phyloP scores from a whole-genome alignment of 2,888 invertebrate species.

The Parelbella ahira region DNA sequence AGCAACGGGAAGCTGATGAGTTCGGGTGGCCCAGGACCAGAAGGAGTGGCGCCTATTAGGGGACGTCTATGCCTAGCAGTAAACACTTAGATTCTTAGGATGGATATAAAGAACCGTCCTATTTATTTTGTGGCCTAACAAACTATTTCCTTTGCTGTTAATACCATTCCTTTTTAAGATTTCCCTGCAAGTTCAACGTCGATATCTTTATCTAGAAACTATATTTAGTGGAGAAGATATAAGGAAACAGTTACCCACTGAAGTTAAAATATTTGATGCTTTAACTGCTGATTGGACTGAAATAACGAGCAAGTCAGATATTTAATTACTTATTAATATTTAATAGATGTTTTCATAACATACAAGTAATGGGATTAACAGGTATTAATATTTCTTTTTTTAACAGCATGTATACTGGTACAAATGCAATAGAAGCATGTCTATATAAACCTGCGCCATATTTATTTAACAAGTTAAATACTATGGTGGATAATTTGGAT shows the following conservation, averaged over 20 bases:
- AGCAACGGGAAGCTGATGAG: too few relatives aligned
- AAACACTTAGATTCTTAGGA: too few relatives aligned
- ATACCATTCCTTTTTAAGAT: slow-evolving; percentile 46
- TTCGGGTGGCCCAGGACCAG: too few relatives aligned
- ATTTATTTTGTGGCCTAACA: too few relatives aligned
- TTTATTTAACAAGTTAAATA: slow-evolving; percentile 84
- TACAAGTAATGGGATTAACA: too few relatives aligned
- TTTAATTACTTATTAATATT: not conserved
- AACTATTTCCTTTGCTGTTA: too few relatives aligned
- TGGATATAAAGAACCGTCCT: too few relatives aligned
- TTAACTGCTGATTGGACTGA: slow-evolving; percentile 86
- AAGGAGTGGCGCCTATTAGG: too few relatives aligned
- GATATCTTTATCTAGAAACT: slow-evolving; percentile 93
- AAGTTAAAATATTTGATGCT: slow-evolving; percentile 86
- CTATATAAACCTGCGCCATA: slow-evolving; percentile 81
- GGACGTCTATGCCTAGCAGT: too few relatives aligned
- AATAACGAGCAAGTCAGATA: slow-evolving; percentile 79
- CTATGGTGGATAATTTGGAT: slow-evolving; percentile 88
- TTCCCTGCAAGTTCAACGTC: slow-evolving; percentile 89
- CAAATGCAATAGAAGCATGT: slow-evolving; percentile 82
- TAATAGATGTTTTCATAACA: too few relatives aligned
- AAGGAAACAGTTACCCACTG: slow-evolving; percentile 88
- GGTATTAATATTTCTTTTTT: slow-evolving; percentile 9
- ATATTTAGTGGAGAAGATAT: slow-evolving; percentile 95
- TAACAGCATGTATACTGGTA: slow-evolving; percentile 70